Base-by-base conservation (phyloP, 2,888 invertebrate genomes). In the Temnothorax ravouxi region DNA sequence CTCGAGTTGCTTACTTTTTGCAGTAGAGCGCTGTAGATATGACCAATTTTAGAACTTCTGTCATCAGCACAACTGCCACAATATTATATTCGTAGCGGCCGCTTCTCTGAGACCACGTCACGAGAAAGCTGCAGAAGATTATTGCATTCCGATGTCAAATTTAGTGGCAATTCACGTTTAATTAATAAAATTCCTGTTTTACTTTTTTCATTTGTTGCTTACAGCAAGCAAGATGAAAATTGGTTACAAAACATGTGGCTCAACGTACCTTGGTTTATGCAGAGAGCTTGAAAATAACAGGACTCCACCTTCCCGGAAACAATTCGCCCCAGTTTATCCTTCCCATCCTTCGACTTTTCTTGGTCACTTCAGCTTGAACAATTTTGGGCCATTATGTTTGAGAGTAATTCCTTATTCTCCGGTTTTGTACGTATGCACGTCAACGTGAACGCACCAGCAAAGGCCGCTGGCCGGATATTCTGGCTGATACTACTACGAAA, bases 1-100 rank as follows among this genome's bases (percentile, higher is more conserved):
- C 29, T 11, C 13, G 5, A 47, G 34, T n/a, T 67, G 13, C 21
- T 95, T 95, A 97, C 97, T 97, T 96, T 93, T 95, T 96, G 90
- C 97, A 96, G 92, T 97, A 99, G 4, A 98, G 95, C 76, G 95
- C 88, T 44, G 96, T 94, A 0, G 98, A 98, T 44, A 97, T 96
- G 0, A 98, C 88, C 76, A 99, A 95, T 95, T 99, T 99, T 21
- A 98, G 95, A 69, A 98, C 95, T 96, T 99, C 99, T 8, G 98
- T 98, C 84, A 98, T 94, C 86, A 99, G 96, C 44, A 99, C 99
- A 56, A 98, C 99, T 25, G 98, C 97, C 2, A 98, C 97, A 47
- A 98, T 98, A 93, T 98, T 98, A 94, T 99, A 99, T 88, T 96
- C 96, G 95, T 99, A 99, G 52, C 97, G 97, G 94, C 97, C 96